Percentiles rank a stretch among this genome's conserved stretches.
Conservation (phyloP, 2,797 vertebrate species). For the Brotula barbata region DNA sequence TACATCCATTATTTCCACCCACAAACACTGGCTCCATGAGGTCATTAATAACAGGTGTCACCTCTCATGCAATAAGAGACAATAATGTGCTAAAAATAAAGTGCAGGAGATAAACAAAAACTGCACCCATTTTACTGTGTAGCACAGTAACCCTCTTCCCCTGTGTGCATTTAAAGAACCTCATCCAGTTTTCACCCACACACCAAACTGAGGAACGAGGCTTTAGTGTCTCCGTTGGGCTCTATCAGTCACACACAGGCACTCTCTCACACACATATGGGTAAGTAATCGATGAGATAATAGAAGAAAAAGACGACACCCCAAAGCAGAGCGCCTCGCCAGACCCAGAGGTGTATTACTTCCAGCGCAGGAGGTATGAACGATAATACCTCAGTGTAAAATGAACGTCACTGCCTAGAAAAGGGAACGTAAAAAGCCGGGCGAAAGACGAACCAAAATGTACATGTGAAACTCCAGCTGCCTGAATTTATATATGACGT, state of each 20-base stretch:
- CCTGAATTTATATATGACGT: background rate
- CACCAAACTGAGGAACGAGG: slow-evolving; percentile 18
- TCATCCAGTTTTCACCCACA: slow-evolving; percentile 42
- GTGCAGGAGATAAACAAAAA: background rate
- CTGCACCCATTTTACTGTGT: background rate
- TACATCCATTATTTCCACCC: slow-evolving; percentile 19
- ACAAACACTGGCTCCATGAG: slow-evolving; percentile 32
- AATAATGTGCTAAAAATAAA: too few species aligned
- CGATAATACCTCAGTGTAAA: slow-evolving; percentile 41
- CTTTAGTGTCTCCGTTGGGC: background rate
- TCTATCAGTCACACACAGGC: slow-evolving; percentile 11
- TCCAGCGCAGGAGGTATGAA: slow-evolving; percentile 31
- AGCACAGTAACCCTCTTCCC: slow-evolving; percentile 12
- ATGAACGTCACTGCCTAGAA: slow-evolving; percentile 25
- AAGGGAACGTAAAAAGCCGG: slow-evolving; percentile 38
- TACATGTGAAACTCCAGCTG: slow-evolving; percentile 38
- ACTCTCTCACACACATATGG: slow-evolving; percentile 16
- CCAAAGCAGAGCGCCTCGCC: slow-evolving; percentile 36
- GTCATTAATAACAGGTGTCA: slow-evolving; percentile 23
- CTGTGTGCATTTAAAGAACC: slow-evolving; percentile 28
- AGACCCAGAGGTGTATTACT: slow-evolving; percentile 48
- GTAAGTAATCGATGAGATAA: slow-evolving; percentile 34
- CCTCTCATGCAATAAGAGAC: background rate
- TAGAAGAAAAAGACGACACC: slow-evolving; percentile 30
- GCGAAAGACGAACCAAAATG: slow-evolving; percentile 36